Evolutionary conservation across 2,888 invertebrate species (phyloP), one percentile per base, ranked within the genome.

Genomic region (Pharmacophagus antenor): DNA sequence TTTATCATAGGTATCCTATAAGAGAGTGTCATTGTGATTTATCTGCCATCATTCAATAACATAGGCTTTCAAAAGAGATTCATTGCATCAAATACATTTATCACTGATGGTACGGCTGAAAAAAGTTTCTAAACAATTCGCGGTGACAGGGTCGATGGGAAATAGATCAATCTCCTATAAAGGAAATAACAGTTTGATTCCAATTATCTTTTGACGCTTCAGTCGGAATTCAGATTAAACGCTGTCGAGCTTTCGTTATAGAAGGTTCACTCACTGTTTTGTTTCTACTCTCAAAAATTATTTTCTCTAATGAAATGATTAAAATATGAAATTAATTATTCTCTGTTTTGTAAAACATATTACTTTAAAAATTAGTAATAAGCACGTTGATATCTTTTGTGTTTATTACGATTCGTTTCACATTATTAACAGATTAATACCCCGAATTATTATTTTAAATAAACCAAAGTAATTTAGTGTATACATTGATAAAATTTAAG

Each of bases 141-240:
- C 17, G 25, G n/a, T n/a, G 20, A 10, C 15, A 63, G 68, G 71
- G 70, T 73, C 67, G 63, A 63, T 62, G 70, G 88, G 86, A 86
- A 85, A 88, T 84, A 66, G 79, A 73, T 75, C 84, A 82, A 87
- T 87, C 82, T 71, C 73, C 62, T 66, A 70, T 71, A 66, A 69
- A 69, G 87, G 87, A 87, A 87, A 84, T 85, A 69, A 75, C 68
- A 69, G 69, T 77, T 79, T 73, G 73, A 71, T 71, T 74, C 74
- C 82, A 80, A 85, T 87, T 79, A 76, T 67, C 71, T 71, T 73
- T 73, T 68, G 73, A 73, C 67, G 70, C 67, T 69, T 65, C 66
- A 67, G 64, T 69, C 67, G 41, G 56, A 37, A 27, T 61, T 52
- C 56, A 52, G 47, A 56, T 61, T 47, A 61, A 56, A 23, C 52